These are phyloP conservation scores for Colostygia pectinataria DNA, from an alignment of 2,888 invertebrate species.

Conservation along the genomic window DNA sequence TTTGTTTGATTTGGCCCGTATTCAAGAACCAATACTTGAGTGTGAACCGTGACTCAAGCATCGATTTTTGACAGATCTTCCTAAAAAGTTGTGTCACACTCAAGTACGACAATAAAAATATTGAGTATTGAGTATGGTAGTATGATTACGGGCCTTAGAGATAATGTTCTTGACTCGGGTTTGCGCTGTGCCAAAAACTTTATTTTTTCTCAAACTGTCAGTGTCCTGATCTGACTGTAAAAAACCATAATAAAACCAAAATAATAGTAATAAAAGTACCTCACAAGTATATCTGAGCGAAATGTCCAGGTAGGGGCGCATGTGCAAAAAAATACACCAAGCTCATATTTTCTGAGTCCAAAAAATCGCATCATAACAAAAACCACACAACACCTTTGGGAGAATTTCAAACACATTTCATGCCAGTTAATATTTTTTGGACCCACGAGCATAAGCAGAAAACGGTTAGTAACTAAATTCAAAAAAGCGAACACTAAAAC, in stretches of 20 bases:
- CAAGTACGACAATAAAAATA: too few species aligned
- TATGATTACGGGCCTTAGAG: too few species aligned
- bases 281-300: conserved; percentile 63
- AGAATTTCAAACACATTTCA: conserved; percentile 57
- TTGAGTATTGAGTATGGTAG: too few species aligned
- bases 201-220: conserved; percentile 47
- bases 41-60: too few species aligned
- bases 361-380: conserved; percentile 60
- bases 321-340: conserved; percentile 75
- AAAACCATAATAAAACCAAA: conserved; percentile 40
- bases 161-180: too few species aligned
- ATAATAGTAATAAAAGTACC: conserved; percentile 62
- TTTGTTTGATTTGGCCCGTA: too few species aligned
- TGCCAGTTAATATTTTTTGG: conserved; percentile 70
- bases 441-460: conserved; percentile 65
- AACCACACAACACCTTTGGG: conserved; percentile 80
- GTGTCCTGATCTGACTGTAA: conserved; percentile 67
- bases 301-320: conserved; percentile 81
- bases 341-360: conserved; percentile 75
- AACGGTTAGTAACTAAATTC: conserved; percentile 58
- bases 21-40: too few species aligned
- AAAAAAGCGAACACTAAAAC: conserved; percentile 65
- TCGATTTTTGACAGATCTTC: too few species aligned
- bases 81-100: too few species aligned
- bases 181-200: conserved; percentile 52